A percentile compares a stretch with the other conserved stretches of the same genome.
These are phyloP conservation scores for Daktulosphaira vitifoliae DNA, from an alignment of 1,140 invertebrate species.

Conservation along the genomic window DNA sequence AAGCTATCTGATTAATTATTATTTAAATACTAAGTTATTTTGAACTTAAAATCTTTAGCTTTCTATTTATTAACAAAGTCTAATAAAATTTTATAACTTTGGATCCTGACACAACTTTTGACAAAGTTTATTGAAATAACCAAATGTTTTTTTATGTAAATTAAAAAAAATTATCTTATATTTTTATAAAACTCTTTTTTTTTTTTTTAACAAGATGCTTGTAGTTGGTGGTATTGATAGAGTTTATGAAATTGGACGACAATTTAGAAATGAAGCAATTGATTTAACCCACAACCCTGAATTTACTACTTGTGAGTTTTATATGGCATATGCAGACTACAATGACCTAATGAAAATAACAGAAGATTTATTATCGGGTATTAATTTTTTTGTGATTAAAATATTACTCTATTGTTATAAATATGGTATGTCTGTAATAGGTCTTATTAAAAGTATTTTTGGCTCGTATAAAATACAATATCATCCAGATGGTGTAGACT, in stretches of 20 bases:
- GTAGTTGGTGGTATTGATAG: slow-evolving; percentile 94
- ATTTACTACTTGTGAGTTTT: slow-evolving; percentile 99
- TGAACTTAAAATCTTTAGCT: too few species aligned
- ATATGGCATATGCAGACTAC: slow-evolving; percentile 99
- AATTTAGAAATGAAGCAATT: slow-evolving; percentile 98
- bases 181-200: too few species aligned
- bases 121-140: too few species aligned
- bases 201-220: slow-evolving; percentile 61
- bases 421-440: slow-evolving; percentile 57
- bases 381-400: too few species aligned
- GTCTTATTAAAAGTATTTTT: slow-evolving; percentile 60
- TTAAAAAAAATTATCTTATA: too few species aligned
- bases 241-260: slow-evolving; percentile 96
- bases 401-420: slow-evolving; percentile 50
- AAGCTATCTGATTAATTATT: too few species aligned
- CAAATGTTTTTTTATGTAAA: neutral
- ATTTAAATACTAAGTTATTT: neutral
- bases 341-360: slow-evolving; percentile 90
- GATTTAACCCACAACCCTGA: slow-evolving; percentile 99
- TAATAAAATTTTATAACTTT: too few species aligned
- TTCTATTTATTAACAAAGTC: too few species aligned
- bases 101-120: too few species aligned
- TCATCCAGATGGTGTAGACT: slow-evolving; percentile 84
- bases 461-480: slow-evolving; percentile 72
- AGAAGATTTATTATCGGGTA: slow-evolving; percentile 82